A percentile compares a stretch with the other conserved stretches of the same genome.
Conservation (phyloP, 2,888 invertebrate species). For the Drosophila borealis region DNA sequence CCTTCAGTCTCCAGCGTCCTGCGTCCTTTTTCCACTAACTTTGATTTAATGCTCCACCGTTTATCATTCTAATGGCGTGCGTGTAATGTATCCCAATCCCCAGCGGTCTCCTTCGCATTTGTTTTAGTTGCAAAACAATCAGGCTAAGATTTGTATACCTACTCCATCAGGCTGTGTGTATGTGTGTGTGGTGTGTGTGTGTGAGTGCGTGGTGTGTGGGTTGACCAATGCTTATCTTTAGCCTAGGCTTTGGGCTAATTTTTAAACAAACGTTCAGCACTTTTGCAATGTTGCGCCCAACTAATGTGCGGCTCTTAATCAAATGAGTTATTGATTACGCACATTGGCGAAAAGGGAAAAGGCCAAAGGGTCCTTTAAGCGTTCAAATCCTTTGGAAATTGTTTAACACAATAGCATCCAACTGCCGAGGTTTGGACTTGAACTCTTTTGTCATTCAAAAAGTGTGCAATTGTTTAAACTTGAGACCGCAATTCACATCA, state of each 20-base stretch:
- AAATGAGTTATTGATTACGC: conserved; percentile 71
- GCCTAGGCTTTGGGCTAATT: conserved; percentile 57
- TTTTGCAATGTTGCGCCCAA: conserved; percentile 43
- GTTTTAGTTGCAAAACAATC: conserved; percentile 75
- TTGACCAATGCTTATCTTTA: conserved; percentile 49
- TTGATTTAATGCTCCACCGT: conserved; percentile 82
- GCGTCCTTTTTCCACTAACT: conserved; percentile 71
- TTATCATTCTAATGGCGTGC: conserved; percentile 81
- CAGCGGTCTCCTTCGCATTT: conserved; percentile 65
- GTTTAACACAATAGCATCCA: not conserved
- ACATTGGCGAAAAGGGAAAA: conserved; percentile 20
- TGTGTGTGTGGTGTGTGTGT: conserved; percentile 11
- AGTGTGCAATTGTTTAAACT: too few species aligned
- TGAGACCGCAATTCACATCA: too few species aligned
- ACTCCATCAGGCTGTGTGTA: conserved; percentile 12
- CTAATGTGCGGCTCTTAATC: conserved; percentile 73
- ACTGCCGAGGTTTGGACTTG: not conserved
- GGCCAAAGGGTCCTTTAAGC: conserved; percentile 9
- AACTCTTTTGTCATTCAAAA: not conserved
- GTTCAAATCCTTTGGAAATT: not conserved
- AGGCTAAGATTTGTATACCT: conserved; percentile 64
- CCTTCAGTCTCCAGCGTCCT: conserved; percentile 30
- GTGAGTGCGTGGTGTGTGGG: conserved; percentile 19
- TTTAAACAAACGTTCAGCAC: conserved; percentile 63
- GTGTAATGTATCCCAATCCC: conserved; percentile 64